A percentile compares a stretch with the other conserved stretches of the same genome.
Evolutionary conservation across 2,888 invertebrate species (phyloP).

Genomic region (Caprella mutica): DNA sequence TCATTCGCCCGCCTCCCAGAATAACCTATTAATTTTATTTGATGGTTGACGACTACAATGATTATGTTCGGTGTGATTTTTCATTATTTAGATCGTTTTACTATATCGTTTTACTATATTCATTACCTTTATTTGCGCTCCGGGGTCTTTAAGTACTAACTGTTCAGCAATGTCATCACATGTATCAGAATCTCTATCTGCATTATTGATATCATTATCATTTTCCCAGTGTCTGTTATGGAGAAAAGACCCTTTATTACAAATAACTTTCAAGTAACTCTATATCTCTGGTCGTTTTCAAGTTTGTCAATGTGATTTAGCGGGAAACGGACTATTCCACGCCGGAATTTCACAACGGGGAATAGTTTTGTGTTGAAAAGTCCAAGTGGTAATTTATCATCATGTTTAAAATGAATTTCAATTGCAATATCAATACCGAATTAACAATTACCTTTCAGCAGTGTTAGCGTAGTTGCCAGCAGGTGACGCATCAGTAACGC

Average conservation of each 20-base stretch:
- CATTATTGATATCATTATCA: slow-evolving; percentile 49
- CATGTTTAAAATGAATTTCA: too few relatives aligned
- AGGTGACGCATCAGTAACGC: slow-evolving; percentile 69
- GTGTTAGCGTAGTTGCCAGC: slow-evolving; percentile 59
- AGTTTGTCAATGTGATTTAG: too few relatives aligned
- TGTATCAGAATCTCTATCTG: slow-evolving; percentile 45
- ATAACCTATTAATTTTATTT: slow-evolving; percentile 48
- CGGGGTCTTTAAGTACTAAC: slow-evolving; percentile 53
- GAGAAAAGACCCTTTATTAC: too few relatives aligned
- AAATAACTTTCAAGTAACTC: too few relatives aligned
- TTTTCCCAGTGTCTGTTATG: slow-evolving; percentile 62
- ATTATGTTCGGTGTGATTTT: too few relatives aligned
- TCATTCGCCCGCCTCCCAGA: slow-evolving; percentile 60
- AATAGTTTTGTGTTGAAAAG: too few relatives aligned
- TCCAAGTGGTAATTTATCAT: too few relatives aligned
- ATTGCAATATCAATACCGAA: slow-evolving; percentile 48
- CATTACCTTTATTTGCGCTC: slow-evolving; percentile 54
- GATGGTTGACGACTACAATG: not conserved
- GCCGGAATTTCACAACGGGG: too few relatives aligned
- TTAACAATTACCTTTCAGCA: slow-evolving; percentile 39
- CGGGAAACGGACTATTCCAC: too few relatives aligned
- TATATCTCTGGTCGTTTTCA: too few relatives aligned
- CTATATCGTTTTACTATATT: too few relatives aligned
- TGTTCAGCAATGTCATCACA: slow-evolving; percentile 66
- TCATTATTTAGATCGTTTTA: not conserved